Evolutionary conservation across 2,113 vertebrate species (phyloP).

Genomic region (Serilophus lunatus): DNA sequence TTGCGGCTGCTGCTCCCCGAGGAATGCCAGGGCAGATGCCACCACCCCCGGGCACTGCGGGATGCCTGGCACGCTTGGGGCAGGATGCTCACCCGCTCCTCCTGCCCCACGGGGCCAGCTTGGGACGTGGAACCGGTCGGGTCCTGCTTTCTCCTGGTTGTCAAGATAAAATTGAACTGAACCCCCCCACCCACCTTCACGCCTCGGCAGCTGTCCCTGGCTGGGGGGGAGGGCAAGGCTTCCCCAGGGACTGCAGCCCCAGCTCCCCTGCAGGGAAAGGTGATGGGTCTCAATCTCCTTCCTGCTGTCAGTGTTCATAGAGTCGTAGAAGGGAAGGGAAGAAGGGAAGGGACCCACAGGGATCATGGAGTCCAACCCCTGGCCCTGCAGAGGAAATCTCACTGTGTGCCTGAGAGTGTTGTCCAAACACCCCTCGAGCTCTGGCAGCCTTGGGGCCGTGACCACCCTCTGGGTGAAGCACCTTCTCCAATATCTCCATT

Average conservation of each 20-base stretch:
- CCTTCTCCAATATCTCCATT: background rate
- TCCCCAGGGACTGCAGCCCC: background rate
- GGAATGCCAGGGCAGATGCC: constrained; percentile 28
- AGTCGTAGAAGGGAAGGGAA: background rate
- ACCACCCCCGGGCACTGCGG: background rate
- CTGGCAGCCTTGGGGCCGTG: background rate
- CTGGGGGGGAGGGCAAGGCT: background rate
- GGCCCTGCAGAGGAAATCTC: background rate
- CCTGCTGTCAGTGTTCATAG: background rate
- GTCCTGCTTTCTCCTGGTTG: background rate
- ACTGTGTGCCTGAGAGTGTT: background rate
- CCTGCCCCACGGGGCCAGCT: background rate
- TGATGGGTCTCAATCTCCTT: background rate
- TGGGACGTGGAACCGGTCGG: background rate
- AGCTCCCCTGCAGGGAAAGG: background rate
- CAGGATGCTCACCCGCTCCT: background rate
- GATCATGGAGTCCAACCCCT: background rate
- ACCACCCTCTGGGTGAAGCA: background rate
- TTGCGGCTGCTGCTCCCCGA: background rate
- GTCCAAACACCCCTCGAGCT: background rate
- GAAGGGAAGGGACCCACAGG: background rate
- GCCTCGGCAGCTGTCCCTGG: background rate
- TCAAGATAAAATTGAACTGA: background rate
- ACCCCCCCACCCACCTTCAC: background rate
- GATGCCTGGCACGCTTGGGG: background rate